Percentiles rank a stretch among this genome's conserved stretches.
These are phyloP conservation scores for Deilephila elpenor DNA, from an alignment of 2,888 invertebrate genomes.

Conservation along the genomic window DNA sequence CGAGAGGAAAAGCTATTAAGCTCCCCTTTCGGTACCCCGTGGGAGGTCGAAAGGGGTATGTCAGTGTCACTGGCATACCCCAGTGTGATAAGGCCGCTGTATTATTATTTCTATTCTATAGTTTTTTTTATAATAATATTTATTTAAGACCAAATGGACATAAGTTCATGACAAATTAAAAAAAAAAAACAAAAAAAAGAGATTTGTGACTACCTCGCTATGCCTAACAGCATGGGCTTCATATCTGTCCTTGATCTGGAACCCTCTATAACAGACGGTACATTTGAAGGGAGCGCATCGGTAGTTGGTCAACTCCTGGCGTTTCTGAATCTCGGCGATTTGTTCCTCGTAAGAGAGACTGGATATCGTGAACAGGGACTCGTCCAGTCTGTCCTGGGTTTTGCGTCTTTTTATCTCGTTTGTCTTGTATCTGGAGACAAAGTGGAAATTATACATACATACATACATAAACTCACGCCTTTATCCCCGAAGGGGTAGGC, in stretches of 20 bases:
- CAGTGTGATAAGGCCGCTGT: too few species aligned
- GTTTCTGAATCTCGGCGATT: constrained; percentile 63
- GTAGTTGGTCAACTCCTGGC: constrained; percentile 60
- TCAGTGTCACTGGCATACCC: too few species aligned
- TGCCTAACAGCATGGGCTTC: constrained; percentile 68
- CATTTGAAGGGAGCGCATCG: constrained; percentile 64
- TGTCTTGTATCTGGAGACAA: constrained; percentile 60
- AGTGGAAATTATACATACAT: neutral
- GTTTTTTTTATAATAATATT: too few species aligned
- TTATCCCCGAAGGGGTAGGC: too few species aligned
- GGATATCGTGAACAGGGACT: constrained; percentile 65
- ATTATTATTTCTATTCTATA: too few species aligned
- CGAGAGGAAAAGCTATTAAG: too few species aligned
- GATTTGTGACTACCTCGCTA: constrained; percentile 57
- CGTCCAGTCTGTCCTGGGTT: constrained; percentile 61
- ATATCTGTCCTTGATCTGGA: constrained; percentile 63
- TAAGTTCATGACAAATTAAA: too few species aligned
- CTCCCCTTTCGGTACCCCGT: too few species aligned
- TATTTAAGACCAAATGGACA: too few species aligned
- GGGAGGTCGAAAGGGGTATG: too few species aligned
- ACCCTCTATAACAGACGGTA: constrained; percentile 65
- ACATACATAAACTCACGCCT: neutral
- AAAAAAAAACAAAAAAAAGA: too few species aligned
- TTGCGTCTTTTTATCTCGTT: constrained; percentile 64
- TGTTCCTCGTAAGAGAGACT: constrained; percentile 70